phyloP scores from a whole-genome alignment of 2,113 vertebrate species.

The Pampusana beccarii region DNA sequence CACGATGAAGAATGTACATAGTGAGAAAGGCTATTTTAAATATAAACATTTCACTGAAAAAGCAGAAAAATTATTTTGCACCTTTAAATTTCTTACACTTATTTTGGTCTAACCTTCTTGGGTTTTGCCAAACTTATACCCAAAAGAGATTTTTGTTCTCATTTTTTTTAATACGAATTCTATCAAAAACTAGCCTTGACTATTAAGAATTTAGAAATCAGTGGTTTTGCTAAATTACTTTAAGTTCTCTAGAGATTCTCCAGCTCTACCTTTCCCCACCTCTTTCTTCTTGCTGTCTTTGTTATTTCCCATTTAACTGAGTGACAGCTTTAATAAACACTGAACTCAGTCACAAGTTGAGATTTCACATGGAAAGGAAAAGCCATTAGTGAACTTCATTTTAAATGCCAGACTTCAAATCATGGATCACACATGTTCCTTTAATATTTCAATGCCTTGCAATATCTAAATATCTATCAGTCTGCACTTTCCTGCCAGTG shows the following conservation, averaged over 20 bases:
- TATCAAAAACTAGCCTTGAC: background rate
- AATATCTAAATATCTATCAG: conserved; percentile 11
- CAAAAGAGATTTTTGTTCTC: background rate
- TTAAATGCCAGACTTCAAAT: conserved; percentile 43
- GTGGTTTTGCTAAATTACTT: conserved; percentile 51
- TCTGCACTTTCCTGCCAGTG: conserved; percentile 8
- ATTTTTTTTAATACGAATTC: conserved; percentile 1
- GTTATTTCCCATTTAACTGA: conserved; percentile 50
- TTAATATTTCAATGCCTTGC: conserved; percentile 42
- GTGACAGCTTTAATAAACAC: conserved; percentile 65
- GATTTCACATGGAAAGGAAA: conserved; percentile 30
- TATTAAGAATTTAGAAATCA: conserved; percentile 37
- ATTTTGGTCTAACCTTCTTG: background rate
- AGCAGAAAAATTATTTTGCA: background rate
- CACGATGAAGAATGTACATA: background rate
- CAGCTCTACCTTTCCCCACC: background rate
- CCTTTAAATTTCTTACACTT: background rate
- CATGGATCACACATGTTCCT: background rate
- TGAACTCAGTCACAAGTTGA: conserved; percentile 48
- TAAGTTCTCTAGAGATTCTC: background rate
- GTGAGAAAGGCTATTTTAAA: background rate
- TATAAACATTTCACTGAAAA: background rate
- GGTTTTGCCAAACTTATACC: background rate
- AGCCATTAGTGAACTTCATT: background rate
- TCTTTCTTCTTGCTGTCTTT: conserved; percentile 23